Percentiles rank a stretch among this genome's conserved stretches.
phyloP scores from a whole-genome alignment of 2,888 invertebrate genomes.

The Tetranychus piercei region DNA sequence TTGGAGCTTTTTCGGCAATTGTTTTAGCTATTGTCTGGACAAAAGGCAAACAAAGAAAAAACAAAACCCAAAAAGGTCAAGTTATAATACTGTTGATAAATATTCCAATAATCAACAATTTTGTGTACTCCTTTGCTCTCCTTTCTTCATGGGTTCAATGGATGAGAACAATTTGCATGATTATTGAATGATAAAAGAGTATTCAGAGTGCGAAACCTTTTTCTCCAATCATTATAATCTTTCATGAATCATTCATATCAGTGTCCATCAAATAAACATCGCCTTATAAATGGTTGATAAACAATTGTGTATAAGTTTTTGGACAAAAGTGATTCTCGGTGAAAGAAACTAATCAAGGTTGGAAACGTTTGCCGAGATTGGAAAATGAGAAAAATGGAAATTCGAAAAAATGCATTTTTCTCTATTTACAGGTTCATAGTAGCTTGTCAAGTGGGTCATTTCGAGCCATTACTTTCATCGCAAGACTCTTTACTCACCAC shows the following conservation, averaged over 20 bases:
- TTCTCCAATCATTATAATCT: no score
- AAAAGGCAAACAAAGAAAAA: neutral
- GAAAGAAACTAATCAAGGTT: no score
- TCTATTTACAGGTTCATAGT: neutral
- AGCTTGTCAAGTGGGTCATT: neutral
- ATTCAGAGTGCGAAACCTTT: no score
- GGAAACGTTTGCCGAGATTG: no score
- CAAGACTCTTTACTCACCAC: neutral
- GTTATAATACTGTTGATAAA: neutral
- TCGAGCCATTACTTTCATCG: no score
- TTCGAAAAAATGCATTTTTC: neutral
- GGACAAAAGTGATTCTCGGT: no score
- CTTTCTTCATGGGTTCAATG: neutral
- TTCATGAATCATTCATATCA: no score
- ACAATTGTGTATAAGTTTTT: no score
- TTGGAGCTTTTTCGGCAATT: neutral
- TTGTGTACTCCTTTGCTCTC: neutral
- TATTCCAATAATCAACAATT: neutral
- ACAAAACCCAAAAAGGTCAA: neutral
- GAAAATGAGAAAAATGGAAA: neutral
- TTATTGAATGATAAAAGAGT: no score
- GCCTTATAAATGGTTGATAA: no score
- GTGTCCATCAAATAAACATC: no score
- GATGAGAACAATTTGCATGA: no score
- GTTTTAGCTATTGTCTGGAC: neutral